phyloP scores from a whole-genome alignment of 2,888 invertebrate genomes.

The Dynastes tityus region DNA sequence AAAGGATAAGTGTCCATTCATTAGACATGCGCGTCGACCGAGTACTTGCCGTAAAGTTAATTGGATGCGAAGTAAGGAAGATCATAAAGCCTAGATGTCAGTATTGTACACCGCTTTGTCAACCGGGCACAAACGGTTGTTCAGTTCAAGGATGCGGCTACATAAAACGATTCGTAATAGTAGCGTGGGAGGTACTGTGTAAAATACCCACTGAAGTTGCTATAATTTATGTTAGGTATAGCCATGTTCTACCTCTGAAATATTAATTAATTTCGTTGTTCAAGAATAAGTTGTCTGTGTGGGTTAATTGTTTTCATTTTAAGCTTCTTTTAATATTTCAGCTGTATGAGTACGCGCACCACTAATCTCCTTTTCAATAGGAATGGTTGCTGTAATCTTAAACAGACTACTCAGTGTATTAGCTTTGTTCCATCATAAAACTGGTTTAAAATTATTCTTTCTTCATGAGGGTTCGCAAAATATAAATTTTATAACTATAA shows the following conservation, averaged over 20 bases:
- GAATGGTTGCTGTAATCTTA: too few relatives aligned
- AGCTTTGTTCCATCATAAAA: too few relatives aligned
- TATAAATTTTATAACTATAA: not conserved
- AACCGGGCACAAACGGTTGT: slow-evolving; percentile 35
- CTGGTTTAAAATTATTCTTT: too few relatives aligned
- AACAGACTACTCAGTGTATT: too few relatives aligned
- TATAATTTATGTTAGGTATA: slow-evolving; percentile 10
- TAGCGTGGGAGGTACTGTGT: slow-evolving; percentile 36
- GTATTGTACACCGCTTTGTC: slow-evolving; percentile 33
- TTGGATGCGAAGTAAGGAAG: slow-evolving; percentile 41
- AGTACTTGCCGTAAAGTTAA: slow-evolving; percentile 35
- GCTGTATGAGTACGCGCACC: not conserved
- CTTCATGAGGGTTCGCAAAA: not conserved
- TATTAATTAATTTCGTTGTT: not conserved
- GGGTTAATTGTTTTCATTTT: not conserved
- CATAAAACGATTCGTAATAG: slow-evolving; percentile 36
- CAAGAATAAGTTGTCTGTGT: not conserved
- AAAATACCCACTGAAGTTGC: slow-evolving; percentile 33
- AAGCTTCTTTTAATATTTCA: not conserved
- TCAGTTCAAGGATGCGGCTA: slow-evolving; percentile 49
- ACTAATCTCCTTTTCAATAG: too few relatives aligned
- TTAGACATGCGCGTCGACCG: slow-evolving; percentile 12
- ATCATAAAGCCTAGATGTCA: slow-evolving; percentile 35
- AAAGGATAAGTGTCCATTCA: slow-evolving; percentile 19
- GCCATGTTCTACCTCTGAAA: slow-evolving; percentile 2